Evolutionary conservation across 2,797 vertebrate species (phyloP), one percentile per base, ranked within the genome.

Genomic region (Anomalospiza imberbis): DNA sequence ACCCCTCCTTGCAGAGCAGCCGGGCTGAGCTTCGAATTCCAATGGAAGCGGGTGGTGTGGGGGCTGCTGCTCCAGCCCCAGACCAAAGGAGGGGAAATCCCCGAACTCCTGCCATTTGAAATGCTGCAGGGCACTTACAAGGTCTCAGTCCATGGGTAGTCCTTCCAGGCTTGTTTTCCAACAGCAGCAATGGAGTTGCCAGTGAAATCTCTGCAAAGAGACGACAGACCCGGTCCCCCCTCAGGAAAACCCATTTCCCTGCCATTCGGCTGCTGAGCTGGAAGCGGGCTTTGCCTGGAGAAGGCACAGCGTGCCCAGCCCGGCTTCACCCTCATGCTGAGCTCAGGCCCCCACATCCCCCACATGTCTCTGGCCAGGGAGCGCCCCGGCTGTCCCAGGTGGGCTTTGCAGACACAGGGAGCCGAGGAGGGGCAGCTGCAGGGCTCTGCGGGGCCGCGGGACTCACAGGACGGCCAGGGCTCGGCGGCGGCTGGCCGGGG

Each of bases 171-270:
- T 12, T 55, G 18, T 38, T 93, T 67, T 16, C 84, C 88, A 2
- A 97, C 67, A 42, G 77, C 40, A 60, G 93, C 93, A 94, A 97
- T 96, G 3, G n/a, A 73, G 55, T 97, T 97, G 60, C 78, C 91
- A 57, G 93, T 93, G 62, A 97, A 97, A 95, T 97, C 80, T 77
- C 97, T 97, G 97, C 76, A 85, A 82, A 75, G 83, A 68, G 88
- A 93, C 5, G 22, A 31, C 60, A 17, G 92, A 61, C 47, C 57
- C 21, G 0, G 7, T 85, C 17, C 58, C 51, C 25, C 8, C 34
- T 44, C 26, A 10, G 40, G 7, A 74, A 65, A 60, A 10, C 16
- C n/a, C 4, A 2, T 12, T 73, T 17, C 36, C 51, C 40, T 31
- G 31, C 45, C 29, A 15, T 28, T 6, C 2, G 18, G 21, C 47